Evolutionary conservation across 2,888 invertebrate genomes (phyloP).

Genomic region (Cephus nigrinus): DNA sequence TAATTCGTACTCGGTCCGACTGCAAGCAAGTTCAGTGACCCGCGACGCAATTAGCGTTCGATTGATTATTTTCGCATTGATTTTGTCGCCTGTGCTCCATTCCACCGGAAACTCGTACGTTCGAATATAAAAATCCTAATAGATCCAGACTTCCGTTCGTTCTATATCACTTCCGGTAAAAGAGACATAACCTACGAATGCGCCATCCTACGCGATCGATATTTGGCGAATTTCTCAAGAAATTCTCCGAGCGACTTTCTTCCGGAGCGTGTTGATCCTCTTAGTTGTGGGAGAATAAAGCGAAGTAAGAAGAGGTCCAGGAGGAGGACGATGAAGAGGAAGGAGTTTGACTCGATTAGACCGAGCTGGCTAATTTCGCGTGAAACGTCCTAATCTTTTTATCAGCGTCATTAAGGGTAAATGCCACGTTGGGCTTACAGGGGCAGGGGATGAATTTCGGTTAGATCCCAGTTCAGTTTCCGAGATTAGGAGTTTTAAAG

Average conservation of each 20-base stretch:
- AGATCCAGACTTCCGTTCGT: neutral
- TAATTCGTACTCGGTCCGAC: constrained; percentile 45
- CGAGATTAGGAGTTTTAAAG: constrained; percentile 52
- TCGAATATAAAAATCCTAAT: neutral
- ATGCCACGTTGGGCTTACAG: constrained; percentile 11
- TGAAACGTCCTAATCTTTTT: constrained; percentile 50
- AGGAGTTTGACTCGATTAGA: neutral
- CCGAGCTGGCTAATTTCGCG: constrained; percentile 12
- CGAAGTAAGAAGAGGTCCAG: neutral
- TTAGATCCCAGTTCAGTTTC: constrained; percentile 40
- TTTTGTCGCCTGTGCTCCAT: neutral
- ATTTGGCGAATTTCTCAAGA: neutral
- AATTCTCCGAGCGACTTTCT: neutral
- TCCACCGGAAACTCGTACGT: neutral
- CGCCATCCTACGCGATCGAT: neutral
- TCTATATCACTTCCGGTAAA: neutral
- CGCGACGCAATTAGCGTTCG: constrained; percentile 50
- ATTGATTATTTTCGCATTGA: constrained; percentile 50
- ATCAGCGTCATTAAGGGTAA: constrained; percentile 47
- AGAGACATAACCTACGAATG: neutral
- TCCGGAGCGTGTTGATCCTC: neutral
- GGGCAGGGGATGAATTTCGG: constrained; percentile 4
- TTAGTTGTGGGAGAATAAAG: neutral
- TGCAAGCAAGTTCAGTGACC: constrained; percentile 41
- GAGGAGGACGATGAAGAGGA: neutral